These are phyloP conservation scores for Eudasyphora cyanicolor DNA, from an alignment of 2,888 invertebrate genomes.

Conservation along the genomic window DNA sequence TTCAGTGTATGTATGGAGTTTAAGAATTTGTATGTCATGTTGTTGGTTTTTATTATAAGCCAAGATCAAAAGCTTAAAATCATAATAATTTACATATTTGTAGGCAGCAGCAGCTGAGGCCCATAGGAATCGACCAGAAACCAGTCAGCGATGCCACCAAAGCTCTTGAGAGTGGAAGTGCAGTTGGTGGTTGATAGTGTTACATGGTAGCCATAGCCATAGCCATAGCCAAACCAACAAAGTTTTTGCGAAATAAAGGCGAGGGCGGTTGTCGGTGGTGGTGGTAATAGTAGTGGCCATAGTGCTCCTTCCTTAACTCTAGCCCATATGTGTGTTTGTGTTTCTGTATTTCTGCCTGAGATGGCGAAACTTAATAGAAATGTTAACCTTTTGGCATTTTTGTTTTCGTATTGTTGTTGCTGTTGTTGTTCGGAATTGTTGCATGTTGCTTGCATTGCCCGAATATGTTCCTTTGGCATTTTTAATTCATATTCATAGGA, in stretches of 20 bases:
- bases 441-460: slow-evolving; percentile 33
- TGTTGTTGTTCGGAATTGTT: slow-evolving; percentile 34
- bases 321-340: neutral
- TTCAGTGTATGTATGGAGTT: slow-evolving; percentile 20
- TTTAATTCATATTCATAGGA: slow-evolving; percentile 45
- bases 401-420: slow-evolving; percentile 32
- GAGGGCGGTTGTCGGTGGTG: neutral
- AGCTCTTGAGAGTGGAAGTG: neutral
- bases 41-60: slow-evolving; percentile 41
- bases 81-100: slow-evolving; percentile 66
- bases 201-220: neutral
- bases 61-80: slow-evolving; percentile 65
- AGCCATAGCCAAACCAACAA: neutral
- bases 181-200: slow-evolving; percentile 6
- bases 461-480: slow-evolving; percentile 48
- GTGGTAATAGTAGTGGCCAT: neutral
- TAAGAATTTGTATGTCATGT: neutral
- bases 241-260: neutral
- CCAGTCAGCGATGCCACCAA: neutral
- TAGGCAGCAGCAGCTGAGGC: slow-evolving; percentile 61
- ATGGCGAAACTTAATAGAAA: slow-evolving; percentile 72
- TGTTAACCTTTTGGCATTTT: slow-evolving; percentile 74
- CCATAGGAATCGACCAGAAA: neutral
- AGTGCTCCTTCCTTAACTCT: neutral
- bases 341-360: slow-evolving; percentile 13